Percentiles rank a stretch among this genome's conserved stretches.
These are phyloP conservation scores for Dipus sagitta DNA, from an alignment of 2,797 vertebrate genomes.

Conservation along the genomic window DNA sequence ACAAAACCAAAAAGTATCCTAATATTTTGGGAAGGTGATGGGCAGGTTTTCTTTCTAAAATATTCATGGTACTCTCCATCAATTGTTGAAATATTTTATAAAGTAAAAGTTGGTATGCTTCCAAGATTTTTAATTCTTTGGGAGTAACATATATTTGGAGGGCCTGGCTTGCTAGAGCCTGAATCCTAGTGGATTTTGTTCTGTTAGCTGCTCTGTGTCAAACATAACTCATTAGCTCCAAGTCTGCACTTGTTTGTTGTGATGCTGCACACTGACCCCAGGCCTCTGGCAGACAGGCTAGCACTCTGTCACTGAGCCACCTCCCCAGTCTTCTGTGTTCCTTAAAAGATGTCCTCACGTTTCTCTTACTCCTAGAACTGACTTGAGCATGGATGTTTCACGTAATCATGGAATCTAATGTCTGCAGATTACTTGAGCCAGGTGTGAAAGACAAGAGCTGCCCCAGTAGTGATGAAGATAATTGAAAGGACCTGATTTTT, in stretches of 20 bases:
- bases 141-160: constrained; percentile 14
- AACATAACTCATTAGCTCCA: not conserved
- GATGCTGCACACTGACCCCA: not conserved
- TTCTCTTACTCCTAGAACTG: constrained; percentile 15
- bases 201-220: not conserved
- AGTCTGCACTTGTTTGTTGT: not conserved
- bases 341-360: constrained; percentile 5
- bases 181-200: constrained; percentile 24
- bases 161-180: constrained; percentile 26
- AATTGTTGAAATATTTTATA: constrained; percentile 21
- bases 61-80: not conserved
- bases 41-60: constrained; percentile 50
- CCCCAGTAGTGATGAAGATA: constrained; percentile 37
- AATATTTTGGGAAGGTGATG: constrained; percentile 34
- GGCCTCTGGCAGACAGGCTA: not conserved
- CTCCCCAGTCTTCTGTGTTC: constrained; percentile 15
- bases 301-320: not conserved
- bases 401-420: constrained; percentile 44
- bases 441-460: constrained; percentile 61
- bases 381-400: constrained; percentile 36
- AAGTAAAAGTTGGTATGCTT: constrained; percentile 40
- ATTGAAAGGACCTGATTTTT: constrained; percentile 54
- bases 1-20: not conserved
- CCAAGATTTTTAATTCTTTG: constrained; percentile 38
- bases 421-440: constrained; percentile 64